Conservation (phyloP, 2,113 vertebrate species). For the Accipiter virgatus region DNA sequence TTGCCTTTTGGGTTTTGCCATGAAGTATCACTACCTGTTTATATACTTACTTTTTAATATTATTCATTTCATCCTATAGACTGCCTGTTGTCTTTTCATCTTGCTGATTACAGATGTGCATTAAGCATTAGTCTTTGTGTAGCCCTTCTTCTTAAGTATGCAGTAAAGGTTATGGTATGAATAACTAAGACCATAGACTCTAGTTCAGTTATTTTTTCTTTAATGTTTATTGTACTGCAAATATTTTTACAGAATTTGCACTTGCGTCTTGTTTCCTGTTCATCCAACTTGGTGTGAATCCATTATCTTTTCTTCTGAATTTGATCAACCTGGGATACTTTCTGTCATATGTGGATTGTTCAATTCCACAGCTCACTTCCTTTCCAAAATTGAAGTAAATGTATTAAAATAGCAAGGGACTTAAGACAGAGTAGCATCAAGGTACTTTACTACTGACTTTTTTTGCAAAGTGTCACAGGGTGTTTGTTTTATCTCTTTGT, state of each 20-base stretch:
- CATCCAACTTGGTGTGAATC: not conserved
- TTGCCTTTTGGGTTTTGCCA: not conserved
- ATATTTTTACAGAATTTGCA: not conserved
- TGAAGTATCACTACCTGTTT: not conserved
- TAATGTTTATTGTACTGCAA: not conserved
- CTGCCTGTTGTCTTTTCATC: not conserved
- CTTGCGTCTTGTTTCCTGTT: not conserved
- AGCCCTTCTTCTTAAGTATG: not conserved
- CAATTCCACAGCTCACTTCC: not conserved
- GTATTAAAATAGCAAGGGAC: not conserved
- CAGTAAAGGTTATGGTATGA: not conserved
- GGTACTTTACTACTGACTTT: not conserved
- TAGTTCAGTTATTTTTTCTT: not conserved
- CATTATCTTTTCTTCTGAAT: not conserved
- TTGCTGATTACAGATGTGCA: not conserved
- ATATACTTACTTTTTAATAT: not conserved
- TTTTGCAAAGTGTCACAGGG: not conserved
- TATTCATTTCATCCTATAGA: not conserved
- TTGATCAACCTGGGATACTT: not conserved
- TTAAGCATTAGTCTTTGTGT: not conserved
- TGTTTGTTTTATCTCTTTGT: not conserved
- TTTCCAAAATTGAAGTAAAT: not conserved
- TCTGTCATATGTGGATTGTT: not conserved
- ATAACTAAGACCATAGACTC: not conserved
- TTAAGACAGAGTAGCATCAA: not conserved